Conservation (phyloP, 2,113 vertebrate species). For the Phylloscopus trochilus region DNA sequence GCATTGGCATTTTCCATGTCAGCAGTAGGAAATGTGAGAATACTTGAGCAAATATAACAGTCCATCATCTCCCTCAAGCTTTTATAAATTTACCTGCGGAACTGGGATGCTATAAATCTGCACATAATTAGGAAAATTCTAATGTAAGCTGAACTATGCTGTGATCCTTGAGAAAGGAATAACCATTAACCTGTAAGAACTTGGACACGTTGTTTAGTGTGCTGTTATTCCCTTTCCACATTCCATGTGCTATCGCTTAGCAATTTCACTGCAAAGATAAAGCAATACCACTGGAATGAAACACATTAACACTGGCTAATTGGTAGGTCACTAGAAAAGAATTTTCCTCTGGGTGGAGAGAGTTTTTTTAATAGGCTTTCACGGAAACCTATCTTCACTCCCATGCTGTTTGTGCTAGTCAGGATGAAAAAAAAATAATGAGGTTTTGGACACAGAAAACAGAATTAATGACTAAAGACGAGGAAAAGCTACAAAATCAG, state of each 20-base stretch:
- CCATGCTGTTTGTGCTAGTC: not conserved
- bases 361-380: not conserved
- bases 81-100: not conserved
- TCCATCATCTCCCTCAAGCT: not conserved
- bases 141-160: not conserved
- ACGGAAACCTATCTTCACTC: not conserved
- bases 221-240: not conserved
- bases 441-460: not conserved
- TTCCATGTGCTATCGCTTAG: not conserved
- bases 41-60: not conserved
- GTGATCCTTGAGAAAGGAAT: not conserved
- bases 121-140: not conserved
- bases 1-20: not conserved
- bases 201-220: rapidly evolving
- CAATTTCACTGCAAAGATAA: not conserved
- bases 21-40: not conserved
- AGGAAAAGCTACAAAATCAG: not conserved
- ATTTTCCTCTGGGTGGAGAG: not conserved
- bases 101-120: not conserved
- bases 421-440: not conserved
- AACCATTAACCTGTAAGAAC: not conserved
- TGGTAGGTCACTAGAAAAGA: not conserved
- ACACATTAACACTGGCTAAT: not conserved
- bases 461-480: not conserved
- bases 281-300: not conserved